Conservation (phyloP, 2,888 invertebrate genomes). For the Drosophila mimica region DNA sequence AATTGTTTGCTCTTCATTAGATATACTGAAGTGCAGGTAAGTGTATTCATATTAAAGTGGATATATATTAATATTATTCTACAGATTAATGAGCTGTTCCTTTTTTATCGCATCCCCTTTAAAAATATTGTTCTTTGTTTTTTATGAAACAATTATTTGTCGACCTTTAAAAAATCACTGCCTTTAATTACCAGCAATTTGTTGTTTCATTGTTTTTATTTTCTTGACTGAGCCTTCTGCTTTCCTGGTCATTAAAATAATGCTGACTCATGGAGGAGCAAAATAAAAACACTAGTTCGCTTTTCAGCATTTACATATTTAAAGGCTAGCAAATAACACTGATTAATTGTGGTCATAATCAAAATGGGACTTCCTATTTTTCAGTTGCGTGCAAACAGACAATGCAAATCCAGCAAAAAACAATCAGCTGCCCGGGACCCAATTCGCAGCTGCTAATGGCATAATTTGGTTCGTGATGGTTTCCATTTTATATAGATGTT, state of each 20-base stretch:
- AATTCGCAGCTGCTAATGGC: constrained; percentile 60
- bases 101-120: background rate
- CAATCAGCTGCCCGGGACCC: constrained; percentile 36
- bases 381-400: constrained; percentile 35
- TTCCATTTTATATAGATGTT: constrained; percentile 54
- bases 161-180: constrained; percentile 6
- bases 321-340: constrained; percentile 34
- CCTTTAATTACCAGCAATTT: constrained; percentile 30
- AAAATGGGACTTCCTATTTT: constrained; percentile 40
- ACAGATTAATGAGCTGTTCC: background rate
- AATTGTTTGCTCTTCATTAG: background rate
- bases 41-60: background rate
- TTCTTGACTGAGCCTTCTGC: constrained; percentile 9
- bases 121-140: background rate
- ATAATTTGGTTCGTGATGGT: constrained; percentile 42
- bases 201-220: background rate
- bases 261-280: background rate
- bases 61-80: no score
- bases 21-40: background rate
- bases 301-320: constrained; percentile 8
- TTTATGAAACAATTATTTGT: background rate
- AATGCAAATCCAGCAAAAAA: constrained; percentile 26
- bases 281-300: constrained; percentile 1
- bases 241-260: constrained; percentile 13
- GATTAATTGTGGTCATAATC: constrained; percentile 71